A percentile compares a stretch with the other conserved stretches of the same genome.
Evolutionary conservation across 2,797 vertebrate species (phyloP).

Genomic region (Tachyglossus aculeatus): DNA sequence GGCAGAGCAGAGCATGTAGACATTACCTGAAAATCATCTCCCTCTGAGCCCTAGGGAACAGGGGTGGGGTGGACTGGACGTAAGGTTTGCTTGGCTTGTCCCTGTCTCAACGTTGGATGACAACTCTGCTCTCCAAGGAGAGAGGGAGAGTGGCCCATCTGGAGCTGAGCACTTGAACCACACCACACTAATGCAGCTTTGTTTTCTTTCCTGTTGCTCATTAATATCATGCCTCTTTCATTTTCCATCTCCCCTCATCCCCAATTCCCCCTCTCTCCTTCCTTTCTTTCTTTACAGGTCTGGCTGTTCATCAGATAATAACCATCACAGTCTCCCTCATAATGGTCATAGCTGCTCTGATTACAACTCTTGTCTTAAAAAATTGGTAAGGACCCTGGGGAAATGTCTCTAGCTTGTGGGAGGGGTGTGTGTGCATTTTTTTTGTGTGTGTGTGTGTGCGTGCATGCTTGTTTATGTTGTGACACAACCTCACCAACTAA

Average conservation of each 20-base stretch:
- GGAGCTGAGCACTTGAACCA: background rate
- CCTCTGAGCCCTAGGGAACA: too few species aligned
- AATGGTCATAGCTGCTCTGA: slow-evolving; percentile 98
- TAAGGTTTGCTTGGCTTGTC: too few species aligned
- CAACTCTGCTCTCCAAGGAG: background rate
- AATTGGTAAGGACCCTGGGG: slow-evolving; percentile 90
- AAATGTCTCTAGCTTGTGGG: background rate
- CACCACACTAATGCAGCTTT: background rate
- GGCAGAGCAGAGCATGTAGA: too few species aligned
- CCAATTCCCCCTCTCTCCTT: slow-evolving; percentile 29
- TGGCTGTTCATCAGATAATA: slow-evolving; percentile 99
- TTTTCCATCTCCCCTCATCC: background rate
- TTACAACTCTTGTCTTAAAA: slow-evolving; percentile 99
- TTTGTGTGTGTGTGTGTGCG: too few species aligned
- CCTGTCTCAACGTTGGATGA: background rate
- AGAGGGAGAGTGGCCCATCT: background rate
- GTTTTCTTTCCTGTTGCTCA: background rate
- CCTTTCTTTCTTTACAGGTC: slow-evolving; percentile 77
- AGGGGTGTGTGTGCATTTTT: background rate
- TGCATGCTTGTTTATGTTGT: too few species aligned
- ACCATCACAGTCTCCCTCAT: slow-evolving; percentile 99
- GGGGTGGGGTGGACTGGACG: too few species aligned
- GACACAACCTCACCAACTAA: too few species aligned
- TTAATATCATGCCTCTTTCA: rapidly evolving
- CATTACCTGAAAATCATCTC: too few species aligned